These are phyloP conservation scores for Callinectes sapidus DNA, from an alignment of 2,888 invertebrate species.

Conservation along the genomic window DNA sequence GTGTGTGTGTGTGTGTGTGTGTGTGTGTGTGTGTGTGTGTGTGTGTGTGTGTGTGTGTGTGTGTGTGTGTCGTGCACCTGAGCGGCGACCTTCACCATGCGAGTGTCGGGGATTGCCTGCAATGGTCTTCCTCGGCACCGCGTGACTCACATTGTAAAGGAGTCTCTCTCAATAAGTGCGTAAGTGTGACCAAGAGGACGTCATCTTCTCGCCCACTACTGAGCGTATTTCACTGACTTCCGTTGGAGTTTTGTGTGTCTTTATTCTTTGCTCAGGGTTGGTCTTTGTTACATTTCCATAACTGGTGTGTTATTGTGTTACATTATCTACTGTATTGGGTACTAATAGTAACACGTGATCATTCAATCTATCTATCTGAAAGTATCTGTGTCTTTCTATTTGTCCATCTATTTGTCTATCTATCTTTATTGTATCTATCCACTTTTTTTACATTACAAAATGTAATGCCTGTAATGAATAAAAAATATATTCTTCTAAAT, in stretches of 20 bases:
- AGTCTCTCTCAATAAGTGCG: neutral
- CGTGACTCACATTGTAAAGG: constrained; percentile 25
- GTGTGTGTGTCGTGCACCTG: neutral
- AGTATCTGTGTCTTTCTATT: neutral
- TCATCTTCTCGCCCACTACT: neutral
- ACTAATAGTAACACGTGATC: too few relatives aligned
- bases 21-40: too few relatives aligned
- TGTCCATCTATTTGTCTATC: neutral
- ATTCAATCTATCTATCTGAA: too few relatives aligned
- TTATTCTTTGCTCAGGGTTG: too few relatives aligned
- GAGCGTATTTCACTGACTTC: neutral
- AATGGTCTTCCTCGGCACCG: neutral
- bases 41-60: too few relatives aligned
- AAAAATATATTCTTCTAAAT: neutral
- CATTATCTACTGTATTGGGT: too few relatives aligned
- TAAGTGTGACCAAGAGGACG: neutral
- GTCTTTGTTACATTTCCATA: too few relatives aligned
- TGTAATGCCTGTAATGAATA: too few relatives aligned
- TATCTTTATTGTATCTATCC: neutral
- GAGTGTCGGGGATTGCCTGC: neutral
- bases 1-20: too few relatives aligned
- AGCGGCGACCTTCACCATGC: neutral
- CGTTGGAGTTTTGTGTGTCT: too few relatives aligned
- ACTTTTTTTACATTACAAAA: neutral
- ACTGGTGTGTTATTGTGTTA: too few relatives aligned